A percentile compares a stretch with the other conserved stretches of the same genome.
These are phyloP conservation scores for Geotrypetes seraphini DNA, from an alignment of 2,797 vertebrate species.

Conservation along the genomic window DNA sequence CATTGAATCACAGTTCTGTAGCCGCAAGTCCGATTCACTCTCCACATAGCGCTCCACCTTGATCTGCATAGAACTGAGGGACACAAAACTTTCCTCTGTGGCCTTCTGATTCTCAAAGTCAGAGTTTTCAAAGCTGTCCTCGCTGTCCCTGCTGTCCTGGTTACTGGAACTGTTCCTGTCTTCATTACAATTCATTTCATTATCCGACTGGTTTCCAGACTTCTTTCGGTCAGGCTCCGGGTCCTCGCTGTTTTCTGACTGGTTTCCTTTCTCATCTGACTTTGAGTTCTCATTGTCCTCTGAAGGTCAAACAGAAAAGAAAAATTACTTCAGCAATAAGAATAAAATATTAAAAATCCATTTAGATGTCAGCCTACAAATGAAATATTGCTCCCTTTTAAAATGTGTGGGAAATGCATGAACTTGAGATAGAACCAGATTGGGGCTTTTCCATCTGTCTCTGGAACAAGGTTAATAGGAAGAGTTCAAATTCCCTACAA, in stretches of 20 bases:
- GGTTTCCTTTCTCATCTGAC: constrained; percentile 82
- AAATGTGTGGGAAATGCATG: background rate
- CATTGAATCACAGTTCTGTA: constrained; percentile 67
- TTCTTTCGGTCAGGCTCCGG: constrained; percentile 78
- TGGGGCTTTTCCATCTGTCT: background rate
- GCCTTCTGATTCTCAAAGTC: constrained; percentile 80
- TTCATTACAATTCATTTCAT: constrained; percentile 85
- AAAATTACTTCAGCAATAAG: constrained; percentile 12
- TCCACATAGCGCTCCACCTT: constrained; percentile 94
- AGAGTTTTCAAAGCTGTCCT: constrained; percentile 88
- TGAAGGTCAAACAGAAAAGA: constrained; percentile 25
- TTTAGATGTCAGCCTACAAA: constrained; percentile 7
- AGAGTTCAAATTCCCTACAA: too few relatives aligned
- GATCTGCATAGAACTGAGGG: constrained; percentile 85
- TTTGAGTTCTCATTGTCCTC: constrained; percentile 91
- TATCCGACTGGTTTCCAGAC: constrained; percentile 75
- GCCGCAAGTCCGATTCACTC: constrained; percentile 71
- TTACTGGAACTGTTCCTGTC: constrained; percentile 93
- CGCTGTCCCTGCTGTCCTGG: constrained; percentile 91
- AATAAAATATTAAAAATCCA: background rate
- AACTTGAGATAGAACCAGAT: background rate
- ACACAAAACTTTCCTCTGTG: constrained; percentile 64
- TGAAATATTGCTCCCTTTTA: background rate
- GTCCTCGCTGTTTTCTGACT: constrained; percentile 83
- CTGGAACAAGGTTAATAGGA: too few relatives aligned